Evolutionary conservation across 2,113 vertebrate species (phyloP).

Genomic region (Planiliza haematocheilus): DNA sequence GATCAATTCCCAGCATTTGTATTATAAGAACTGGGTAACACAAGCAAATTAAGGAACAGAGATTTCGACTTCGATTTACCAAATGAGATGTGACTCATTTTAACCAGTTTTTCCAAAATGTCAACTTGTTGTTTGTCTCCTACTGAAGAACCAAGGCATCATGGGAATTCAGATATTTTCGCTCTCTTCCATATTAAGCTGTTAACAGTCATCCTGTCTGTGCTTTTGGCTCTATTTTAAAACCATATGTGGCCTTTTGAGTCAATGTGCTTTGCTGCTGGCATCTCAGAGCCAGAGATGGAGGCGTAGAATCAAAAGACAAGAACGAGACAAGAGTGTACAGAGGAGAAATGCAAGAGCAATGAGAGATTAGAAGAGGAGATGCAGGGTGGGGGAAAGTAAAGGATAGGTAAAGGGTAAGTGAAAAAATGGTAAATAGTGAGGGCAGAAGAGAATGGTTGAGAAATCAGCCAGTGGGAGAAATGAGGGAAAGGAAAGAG

Average conservation of each 20-base stretch:
- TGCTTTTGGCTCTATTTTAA: constrained; percentile 45
- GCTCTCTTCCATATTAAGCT: constrained; percentile 45
- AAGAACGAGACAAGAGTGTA: background rate
- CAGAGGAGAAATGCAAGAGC: background rate
- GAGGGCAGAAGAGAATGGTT: too few species aligned
- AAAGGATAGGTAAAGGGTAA: too few species aligned
- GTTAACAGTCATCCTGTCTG: background rate
- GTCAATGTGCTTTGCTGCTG: constrained; percentile 36
- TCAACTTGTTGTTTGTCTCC: constrained; percentile 17
- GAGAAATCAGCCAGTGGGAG: too few species aligned
- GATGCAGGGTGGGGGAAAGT: too few species aligned
- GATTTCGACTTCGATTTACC: too few species aligned
- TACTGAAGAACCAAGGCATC: background rate
- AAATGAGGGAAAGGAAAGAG: too few species aligned
- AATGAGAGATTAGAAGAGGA: background rate
- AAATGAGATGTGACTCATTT: background rate
- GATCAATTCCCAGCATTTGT: too few species aligned
- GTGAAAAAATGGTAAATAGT: too few species aligned
- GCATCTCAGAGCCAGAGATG: background rate
- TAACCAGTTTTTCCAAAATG: background rate
- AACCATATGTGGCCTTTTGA: constrained; percentile 30
- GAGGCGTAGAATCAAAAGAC: background rate
- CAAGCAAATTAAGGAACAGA: too few species aligned
- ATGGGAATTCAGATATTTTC: constrained; percentile 41
- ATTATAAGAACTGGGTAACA: too few species aligned